Evolutionary conservation across 1,140 invertebrate genomes (phyloP).

Genomic region (Heterodera carotae): DNA sequence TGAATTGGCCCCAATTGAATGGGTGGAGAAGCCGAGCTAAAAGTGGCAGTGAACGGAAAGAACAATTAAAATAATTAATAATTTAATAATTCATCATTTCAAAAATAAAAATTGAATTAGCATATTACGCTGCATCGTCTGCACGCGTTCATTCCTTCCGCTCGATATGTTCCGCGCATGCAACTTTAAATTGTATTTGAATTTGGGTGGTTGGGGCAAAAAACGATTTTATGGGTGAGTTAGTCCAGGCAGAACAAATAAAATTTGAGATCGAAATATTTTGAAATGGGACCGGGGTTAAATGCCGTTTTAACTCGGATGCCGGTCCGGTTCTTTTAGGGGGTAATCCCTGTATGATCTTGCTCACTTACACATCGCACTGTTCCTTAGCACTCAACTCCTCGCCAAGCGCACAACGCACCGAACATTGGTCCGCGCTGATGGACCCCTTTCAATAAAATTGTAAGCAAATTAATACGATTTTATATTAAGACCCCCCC

Average conservation of each 20-base stretch:
- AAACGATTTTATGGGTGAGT: neutral
- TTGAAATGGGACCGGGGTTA: neutral
- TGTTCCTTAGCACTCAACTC: slow-evolving; percentile 21
- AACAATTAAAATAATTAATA: slow-evolving; percentile 22
- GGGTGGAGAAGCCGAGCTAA: slow-evolving; percentile 31
- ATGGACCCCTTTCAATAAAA: slow-evolving; percentile 29
- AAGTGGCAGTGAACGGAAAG: too few species aligned
- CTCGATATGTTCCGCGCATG: slow-evolving; percentile 8
- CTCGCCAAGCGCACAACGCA: slow-evolving; percentile 28
- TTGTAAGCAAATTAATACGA: slow-evolving; percentile 23
- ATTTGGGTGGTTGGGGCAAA: neutral
- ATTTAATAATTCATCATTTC: neutral
- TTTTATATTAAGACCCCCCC: too few species aligned
- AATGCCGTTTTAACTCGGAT: neutral
- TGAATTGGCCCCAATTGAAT: neutral
- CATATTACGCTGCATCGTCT: neutral
- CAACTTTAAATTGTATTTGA: neutral
- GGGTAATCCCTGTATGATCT: too few species aligned
- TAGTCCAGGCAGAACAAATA: neutral
- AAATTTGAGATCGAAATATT: neutral
- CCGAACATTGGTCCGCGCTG: slow-evolving; percentile 27
- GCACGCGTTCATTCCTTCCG: slow-evolving; percentile 14
- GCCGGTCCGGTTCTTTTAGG: too few species aligned
- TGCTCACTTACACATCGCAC: slow-evolving; percentile 17
- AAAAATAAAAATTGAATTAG: slow-evolving; percentile 8